Percentiles rank a stretch among this genome's conserved stretches.
phyloP scores from a whole-genome alignment of 1,140 invertebrate genomes.

The Melitaea cinxia region DNA sequence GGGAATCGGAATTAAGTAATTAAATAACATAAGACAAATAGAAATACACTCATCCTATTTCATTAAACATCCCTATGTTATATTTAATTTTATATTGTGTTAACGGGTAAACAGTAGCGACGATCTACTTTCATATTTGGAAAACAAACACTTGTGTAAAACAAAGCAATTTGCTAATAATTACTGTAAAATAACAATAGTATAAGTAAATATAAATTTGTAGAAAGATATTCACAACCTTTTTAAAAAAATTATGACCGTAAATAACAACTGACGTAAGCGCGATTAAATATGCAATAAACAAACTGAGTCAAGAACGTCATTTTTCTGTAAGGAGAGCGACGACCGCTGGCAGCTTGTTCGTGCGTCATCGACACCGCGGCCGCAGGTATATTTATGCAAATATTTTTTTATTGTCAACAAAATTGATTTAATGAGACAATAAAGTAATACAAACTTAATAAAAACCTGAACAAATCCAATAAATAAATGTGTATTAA shows the following conservation, averaged over 20 bases:
- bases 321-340: conserved; percentile 66
- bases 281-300: conserved; percentile 61
- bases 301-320: conserved; percentile 72
- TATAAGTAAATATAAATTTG: conserved; percentile 33
- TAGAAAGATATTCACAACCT: conserved; percentile 14
- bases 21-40: too few species aligned
- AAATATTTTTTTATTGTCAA: neutral
- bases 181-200: neutral
- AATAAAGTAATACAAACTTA: neutral
- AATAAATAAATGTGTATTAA: too few species aligned
- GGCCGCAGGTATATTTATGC: conserved; percentile 4
- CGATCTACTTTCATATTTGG: too few species aligned
- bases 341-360: conserved; percentile 59
- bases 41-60: too few species aligned
- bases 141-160: too few species aligned
- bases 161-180: too few species aligned
- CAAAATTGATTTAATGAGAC: neutral
- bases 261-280: conserved; percentile 52
- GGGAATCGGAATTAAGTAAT: too few species aligned
- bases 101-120: too few species aligned
- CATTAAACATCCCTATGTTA: too few species aligned
- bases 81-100: too few species aligned
- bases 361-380: conserved; percentile 44
- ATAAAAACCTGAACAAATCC: neutral
- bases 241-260: too few species aligned